These are phyloP conservation scores for Gasterosteus nipponicus DNA, from an alignment of 2,113 vertebrate genomes.

Conservation along the genomic window DNA sequence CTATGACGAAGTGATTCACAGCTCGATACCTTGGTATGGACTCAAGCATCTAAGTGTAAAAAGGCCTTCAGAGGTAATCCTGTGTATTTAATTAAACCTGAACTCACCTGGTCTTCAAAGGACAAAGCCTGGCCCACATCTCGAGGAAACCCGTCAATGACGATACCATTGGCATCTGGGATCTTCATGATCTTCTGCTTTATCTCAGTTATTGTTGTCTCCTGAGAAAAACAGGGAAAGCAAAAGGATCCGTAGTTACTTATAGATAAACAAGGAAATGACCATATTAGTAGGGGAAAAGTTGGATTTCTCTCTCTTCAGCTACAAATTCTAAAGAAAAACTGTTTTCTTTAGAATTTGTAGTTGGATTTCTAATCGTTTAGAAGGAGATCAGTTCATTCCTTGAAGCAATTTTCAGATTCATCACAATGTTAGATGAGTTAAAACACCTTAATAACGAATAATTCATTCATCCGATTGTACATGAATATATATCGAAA, in stretches of 20 bases:
- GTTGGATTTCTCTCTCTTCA: conserved; percentile 1
- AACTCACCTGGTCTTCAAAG: conserved; percentile 97
- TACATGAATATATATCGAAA: conserved; percentile 24
- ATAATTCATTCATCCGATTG: conserved; percentile 33
- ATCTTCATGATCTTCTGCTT: conserved; percentile 99
- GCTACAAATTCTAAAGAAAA: background rate
- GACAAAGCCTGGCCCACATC: conserved; percentile 96
- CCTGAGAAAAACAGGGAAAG: conserved; percentile 78
- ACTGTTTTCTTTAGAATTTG: too few species aligned
- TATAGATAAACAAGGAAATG: background rate
- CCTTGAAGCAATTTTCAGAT: conserved; percentile 4
- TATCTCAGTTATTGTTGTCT: conserved; percentile 99
- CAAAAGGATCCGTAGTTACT: conserved; percentile 5
- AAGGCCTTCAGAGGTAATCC: background rate
- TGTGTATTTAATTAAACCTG: background rate
- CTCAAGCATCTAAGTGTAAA: background rate
- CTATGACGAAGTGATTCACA: background rate
- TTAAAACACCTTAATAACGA: conserved; percentile 15
- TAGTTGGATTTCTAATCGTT: background rate
- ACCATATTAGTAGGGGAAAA: background rate
- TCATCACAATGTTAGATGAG: background rate
- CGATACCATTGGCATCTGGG: conserved; percentile 92
- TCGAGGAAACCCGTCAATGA: conserved; percentile 97
- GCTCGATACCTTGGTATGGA: background rate
- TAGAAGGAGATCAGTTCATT: conserved; percentile 2